Conservation (phyloP, 1,140 invertebrate genomes). For the Zaprionus gabonicus region DNA sequence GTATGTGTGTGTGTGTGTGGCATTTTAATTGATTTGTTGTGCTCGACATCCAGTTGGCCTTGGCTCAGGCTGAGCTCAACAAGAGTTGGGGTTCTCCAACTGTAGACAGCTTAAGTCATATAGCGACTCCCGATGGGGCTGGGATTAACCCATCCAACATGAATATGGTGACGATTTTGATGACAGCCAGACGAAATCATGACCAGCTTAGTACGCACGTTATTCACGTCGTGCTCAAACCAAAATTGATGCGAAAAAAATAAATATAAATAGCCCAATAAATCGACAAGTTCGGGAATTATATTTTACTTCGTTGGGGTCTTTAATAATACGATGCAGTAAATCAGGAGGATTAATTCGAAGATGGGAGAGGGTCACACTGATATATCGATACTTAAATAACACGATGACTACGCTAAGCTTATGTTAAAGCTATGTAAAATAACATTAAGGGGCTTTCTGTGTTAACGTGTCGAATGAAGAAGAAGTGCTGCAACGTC, state of each 20-base stretch:
- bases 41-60: slow-evolving; percentile 44
- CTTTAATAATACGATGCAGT: slow-evolving; percentile 1
- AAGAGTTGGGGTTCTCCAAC: slow-evolving; percentile 13
- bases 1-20: slow-evolving; percentile 25
- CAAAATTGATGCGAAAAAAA: not conserved
- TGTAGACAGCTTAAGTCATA: slow-evolving; percentile 61
- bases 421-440: too few species aligned
- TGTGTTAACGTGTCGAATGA: too few species aligned
- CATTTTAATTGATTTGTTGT: slow-evolving; percentile 82
- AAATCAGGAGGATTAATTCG: not conserved
- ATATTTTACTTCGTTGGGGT: not conserved
- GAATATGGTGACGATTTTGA: not conserved
- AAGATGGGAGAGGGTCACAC: not conserved
- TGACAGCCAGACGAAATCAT: not conserved
- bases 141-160: not conserved
- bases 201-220: not conserved
- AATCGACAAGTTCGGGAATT: not conserved
- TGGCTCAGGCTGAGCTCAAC: slow-evolving; percentile 45
- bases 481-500: too few species aligned
- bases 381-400: too few species aligned
- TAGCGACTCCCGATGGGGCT: slow-evolving; percentile 19
- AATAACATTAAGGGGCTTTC: too few species aligned
- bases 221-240: not conserved
- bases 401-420: too few species aligned
- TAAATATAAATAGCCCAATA: not conserved